Conservation (phyloP, 1,140 invertebrate genomes). For the Diorhabda elongata region DNA sequence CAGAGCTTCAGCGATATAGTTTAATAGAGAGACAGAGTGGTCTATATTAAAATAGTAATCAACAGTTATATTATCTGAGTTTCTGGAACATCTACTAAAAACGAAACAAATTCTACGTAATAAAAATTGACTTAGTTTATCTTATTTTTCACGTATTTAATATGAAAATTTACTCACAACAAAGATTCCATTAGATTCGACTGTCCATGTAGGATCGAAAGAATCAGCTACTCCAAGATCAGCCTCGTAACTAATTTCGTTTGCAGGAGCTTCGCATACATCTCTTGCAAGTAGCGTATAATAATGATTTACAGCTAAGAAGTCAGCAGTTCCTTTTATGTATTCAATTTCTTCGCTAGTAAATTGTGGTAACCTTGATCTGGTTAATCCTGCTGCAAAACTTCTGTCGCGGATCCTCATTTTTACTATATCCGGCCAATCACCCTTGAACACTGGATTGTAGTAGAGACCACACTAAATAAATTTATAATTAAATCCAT, state of each 20-base stretch:
- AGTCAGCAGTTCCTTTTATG: constrained; percentile 7
- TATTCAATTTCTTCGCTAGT: background rate
- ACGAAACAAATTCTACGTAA: too few species aligned
- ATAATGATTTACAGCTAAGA: constrained; percentile 8
- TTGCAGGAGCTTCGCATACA: too few species aligned
- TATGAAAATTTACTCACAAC: background rate
- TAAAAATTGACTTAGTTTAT: too few species aligned
- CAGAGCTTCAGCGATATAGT: too few species aligned
- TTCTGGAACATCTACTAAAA: too few species aligned
- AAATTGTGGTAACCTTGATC: background rate
- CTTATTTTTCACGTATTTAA: too few species aligned
- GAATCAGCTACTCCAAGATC: background rate
- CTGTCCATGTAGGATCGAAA: background rate
- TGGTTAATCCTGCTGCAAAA: background rate
- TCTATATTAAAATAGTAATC: too few species aligned
- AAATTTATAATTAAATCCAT: too few species aligned
- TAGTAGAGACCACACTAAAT: constrained; percentile 9
- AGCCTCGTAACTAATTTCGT: background rate
- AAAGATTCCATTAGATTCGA: background rate
- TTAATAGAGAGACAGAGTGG: too few species aligned
- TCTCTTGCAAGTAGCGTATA: background rate
- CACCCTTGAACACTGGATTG: constrained; percentile 5
- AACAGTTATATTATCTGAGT: too few species aligned
- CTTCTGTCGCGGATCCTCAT: background rate
- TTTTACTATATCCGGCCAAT: background rate